These are phyloP conservation scores for Acleris sparsana DNA, from an alignment of 2,888 invertebrate species.

Conservation along the genomic window DNA sequence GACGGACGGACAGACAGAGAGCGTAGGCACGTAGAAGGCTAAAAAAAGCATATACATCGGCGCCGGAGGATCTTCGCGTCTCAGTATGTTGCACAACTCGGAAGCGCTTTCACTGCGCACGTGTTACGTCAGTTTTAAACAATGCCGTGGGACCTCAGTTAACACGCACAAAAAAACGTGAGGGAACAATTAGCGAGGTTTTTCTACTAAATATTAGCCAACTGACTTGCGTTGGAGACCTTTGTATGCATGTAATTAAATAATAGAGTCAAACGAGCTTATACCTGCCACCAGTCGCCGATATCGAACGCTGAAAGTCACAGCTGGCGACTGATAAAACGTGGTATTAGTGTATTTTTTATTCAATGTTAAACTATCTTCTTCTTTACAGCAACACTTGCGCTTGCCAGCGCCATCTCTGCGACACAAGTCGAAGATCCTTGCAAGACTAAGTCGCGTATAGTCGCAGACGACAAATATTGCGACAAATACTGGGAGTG, in stretches of 20 bases:
- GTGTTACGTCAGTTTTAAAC: slow-evolving; percentile 3
- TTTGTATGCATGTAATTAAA: no score
- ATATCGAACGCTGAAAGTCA: no score
- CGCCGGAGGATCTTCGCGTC: no score
- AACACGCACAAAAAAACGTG: not conserved
- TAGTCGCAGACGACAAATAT: slow-evolving; percentile 90
- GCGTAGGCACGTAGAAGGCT: no score
- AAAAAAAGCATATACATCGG: no score
- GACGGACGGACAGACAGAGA: no score
- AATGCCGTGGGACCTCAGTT: slow-evolving; percentile 5
- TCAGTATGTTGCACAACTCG: slow-evolving; percentile 4
- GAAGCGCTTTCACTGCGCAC: slow-evolving; percentile 4
- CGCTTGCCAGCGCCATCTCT: slow-evolving; percentile 53
- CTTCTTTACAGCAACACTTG: slow-evolving; percentile 59
- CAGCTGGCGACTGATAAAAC: no score
- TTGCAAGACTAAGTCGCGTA: slow-evolving; percentile 90
- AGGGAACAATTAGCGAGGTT: slow-evolving; percentile 2
- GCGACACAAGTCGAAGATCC: slow-evolving; percentile 87
- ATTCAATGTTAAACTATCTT: not conserved
- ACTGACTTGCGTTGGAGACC: no score
- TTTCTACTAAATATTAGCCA: no score
- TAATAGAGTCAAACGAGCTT: no score
- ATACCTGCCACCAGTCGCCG: no score
- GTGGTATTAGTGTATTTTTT: no score
- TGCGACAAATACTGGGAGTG: slow-evolving; percentile 94